A percentile compares a stretch with the other conserved stretches of the same genome.
Evolutionary conservation across 53 echinoderm and acorn worm genomes (phyloP).

Genomic region (Actinopyga echinites): DNA sequence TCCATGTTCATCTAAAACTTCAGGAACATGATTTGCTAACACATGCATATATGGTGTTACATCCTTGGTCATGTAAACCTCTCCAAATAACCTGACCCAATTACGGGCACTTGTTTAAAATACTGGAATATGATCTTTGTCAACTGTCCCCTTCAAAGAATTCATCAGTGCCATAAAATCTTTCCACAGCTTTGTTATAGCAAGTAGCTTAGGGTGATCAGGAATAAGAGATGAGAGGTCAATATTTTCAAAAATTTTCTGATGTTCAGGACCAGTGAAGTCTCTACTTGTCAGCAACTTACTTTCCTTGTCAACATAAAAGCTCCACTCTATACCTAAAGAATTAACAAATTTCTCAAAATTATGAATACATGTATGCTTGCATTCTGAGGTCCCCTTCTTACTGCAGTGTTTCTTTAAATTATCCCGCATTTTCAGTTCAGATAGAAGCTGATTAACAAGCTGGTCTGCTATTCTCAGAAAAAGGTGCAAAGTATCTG

Average conservation of each 20-base stretch:
- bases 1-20: not conserved
- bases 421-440: not conserved
- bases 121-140: not conserved
- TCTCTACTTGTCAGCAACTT: not conserved
- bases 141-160: not conserved
- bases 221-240: not conserved
- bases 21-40: not conserved
- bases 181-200: not conserved
- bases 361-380: not conserved
- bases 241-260: not conserved
- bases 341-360: not conserved
- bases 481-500: not conserved
- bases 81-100: not conserved
- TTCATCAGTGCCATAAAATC: not conserved
- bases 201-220: not conserved
- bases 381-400: not conserved
- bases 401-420: not conserved
- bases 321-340: not conserved
- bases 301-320: not conserved
- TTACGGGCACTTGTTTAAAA: not conserved
- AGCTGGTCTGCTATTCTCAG: slow-evolving; percentile 1
- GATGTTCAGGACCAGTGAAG: slow-evolving; percentile 14
- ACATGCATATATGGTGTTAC: slow-evolving; percentile 15
- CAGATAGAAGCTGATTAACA: not conserved
- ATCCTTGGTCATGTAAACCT: not conserved